Base-by-base conservation (phyloP, 2,888 invertebrate species). In the Andrena praecox region DNA sequence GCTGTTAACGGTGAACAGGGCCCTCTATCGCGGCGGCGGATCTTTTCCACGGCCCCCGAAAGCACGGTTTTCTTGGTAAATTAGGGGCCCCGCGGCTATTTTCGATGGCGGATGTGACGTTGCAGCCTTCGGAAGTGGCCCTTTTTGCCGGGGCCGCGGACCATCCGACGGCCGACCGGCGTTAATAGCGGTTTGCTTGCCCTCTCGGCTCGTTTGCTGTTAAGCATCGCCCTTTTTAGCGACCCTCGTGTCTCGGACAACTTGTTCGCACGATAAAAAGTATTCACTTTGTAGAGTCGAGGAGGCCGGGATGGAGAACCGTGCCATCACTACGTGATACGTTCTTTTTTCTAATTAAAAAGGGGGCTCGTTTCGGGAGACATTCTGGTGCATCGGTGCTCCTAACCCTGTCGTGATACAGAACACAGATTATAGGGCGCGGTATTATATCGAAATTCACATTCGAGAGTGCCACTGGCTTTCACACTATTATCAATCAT, bases 71-170 rank as follows among this genome's bases (percentile, higher is more conserved):
- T 88, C 90, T 80, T 84, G 85, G 67, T 85, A 89, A 91, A 90
- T 90, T 90, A 88, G 78, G 87, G 80, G 77, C 82, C 87, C 85
- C 80, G 84, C 78, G 87, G 91, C 90, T 86, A 89, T 89, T 89
- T 86, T 88, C 85, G 85, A 83, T 85, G 87, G 86, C 91, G 90
- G 90, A 91, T 90, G 88, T 90, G 90, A 90, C 90, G 91, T 70
- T 83, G 90, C 89, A 90, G 82, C 84, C 89, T 90, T 90, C 88
- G 90, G 90, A 89, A 90, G 90, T 90, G 84, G 89, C 88, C 82
- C 89, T 90, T 89, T 89, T 90, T 90, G 89, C 82, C 64, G 73
- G 67, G 69, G 79, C 82, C 82, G 59, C 79, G 77, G 69, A 68
- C 76, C 81, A 50, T 69, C 62, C 73, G 70, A 68, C 59, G 59